These are phyloP conservation scores for Pitangus sulphuratus DNA, from an alignment of 2,797 vertebrate species.

Conservation along the genomic window DNA sequence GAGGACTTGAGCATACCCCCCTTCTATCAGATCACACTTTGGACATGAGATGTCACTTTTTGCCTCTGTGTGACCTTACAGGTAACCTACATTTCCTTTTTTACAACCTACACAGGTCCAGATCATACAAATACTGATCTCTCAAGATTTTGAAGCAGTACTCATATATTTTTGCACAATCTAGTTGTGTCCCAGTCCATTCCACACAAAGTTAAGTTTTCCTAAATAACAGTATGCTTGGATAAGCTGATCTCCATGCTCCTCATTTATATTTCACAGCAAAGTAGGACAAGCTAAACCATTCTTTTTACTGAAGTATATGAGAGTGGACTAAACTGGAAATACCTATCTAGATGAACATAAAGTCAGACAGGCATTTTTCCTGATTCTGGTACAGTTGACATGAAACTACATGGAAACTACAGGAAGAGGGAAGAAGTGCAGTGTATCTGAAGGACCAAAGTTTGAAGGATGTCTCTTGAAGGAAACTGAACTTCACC, in stretches of 20 bases:
- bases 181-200: background rate
- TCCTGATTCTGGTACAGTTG: background rate
- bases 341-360: background rate
- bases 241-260: background rate
- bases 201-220: background rate
- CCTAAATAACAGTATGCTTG: background rate
- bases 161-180: background rate
- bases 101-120: background rate
- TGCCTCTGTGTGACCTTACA: background rate
- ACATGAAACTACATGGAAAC: background rate
- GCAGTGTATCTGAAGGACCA: background rate
- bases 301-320: background rate
- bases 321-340: background rate
- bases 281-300: background rate
- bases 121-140: background rate
- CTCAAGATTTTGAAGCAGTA: background rate
- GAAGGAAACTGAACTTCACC: background rate
- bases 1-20: background rate
- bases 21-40: background rate
- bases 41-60: background rate
- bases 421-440: background rate
- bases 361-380: background rate
- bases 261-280: background rate
- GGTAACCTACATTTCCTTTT: background rate
- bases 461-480: background rate